phyloP scores from a whole-genome alignment of 37 sponge, comb jelly and placozoan genomes.

The Cliona cf. orientalis region DNA sequence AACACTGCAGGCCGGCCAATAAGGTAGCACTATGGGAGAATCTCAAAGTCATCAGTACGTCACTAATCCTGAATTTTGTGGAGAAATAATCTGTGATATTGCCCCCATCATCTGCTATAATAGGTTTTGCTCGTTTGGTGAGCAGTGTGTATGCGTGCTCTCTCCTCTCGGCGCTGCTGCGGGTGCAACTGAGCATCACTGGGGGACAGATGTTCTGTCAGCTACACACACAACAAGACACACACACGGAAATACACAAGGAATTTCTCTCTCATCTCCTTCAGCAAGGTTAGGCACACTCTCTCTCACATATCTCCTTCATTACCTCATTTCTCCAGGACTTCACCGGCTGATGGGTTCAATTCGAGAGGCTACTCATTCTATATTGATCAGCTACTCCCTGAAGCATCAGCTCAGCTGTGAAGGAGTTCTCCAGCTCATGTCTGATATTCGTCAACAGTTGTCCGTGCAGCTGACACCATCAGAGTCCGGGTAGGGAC shows the following conservation, averaged over 20 bases:
- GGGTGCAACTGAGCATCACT: conserved; percentile 43
- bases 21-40: conserved; percentile 48
- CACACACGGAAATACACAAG: conserved; percentile 1
- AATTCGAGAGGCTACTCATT: conserved; percentile 5
- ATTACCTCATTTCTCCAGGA: neutral
- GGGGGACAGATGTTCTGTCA: conserved; percentile 30
- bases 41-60: conserved; percentile 48
- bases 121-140: conserved; percentile 51
- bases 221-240: neutral
- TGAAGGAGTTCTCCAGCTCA: conserved; percentile 23
- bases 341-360: conserved; percentile 4
- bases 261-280: conserved; percentile 38
- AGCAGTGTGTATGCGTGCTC: conserved; percentile 31
- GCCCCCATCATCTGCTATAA: neutral
- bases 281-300: conserved; percentile 22
- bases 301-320: neutral
- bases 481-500: no score
- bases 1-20: conserved; percentile 20
- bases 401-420: conserved; percentile 42
- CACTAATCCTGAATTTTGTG: neutral
- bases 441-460: conserved; percentile 6
- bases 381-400: conserved; percentile 6
- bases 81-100: neutral
- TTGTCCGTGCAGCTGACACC: neutral
- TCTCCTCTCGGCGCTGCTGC: conserved; percentile 28